Conservation (phyloP, 2,888 invertebrate species). For the Graphium colonna region DNA sequence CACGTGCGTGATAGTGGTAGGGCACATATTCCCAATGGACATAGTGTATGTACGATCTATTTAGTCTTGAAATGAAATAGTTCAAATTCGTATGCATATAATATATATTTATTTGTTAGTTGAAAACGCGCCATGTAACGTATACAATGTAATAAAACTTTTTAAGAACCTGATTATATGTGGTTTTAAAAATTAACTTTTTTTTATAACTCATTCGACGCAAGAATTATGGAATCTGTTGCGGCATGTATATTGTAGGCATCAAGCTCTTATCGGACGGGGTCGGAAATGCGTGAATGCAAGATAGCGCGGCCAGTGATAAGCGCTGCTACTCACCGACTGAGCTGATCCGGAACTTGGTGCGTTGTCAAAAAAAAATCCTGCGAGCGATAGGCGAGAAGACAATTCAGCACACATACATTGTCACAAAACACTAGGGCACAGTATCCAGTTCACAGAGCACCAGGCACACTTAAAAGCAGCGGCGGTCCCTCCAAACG, state of each 20-base stretch:
- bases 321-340: conserved; percentile 78
- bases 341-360: conserved; percentile 77
- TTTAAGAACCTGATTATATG: background rate
- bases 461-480: conserved; percentile 71
- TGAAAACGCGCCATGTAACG: no score
- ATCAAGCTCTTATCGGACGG: conserved; percentile 72
- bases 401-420: conserved; percentile 68
- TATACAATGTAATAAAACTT: background rate
- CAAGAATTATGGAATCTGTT: conserved; percentile 4
- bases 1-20: conserved; percentile 20
- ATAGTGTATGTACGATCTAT: background rate
- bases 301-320: conserved; percentile 75
- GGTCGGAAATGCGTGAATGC: conserved; percentile 79
- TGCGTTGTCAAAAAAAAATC: conserved; percentile 67
- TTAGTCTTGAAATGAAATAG: background rate
- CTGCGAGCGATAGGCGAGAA: conserved; percentile 49
- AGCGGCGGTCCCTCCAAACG: conserved; percentile 77
- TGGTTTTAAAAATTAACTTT: background rate
- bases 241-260: conserved; percentile 28
- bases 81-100: no score
- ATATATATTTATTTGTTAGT: no score
- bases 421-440: conserved; percentile 70
- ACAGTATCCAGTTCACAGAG: conserved; percentile 73
- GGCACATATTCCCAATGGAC: conserved; percentile 7
- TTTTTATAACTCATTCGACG: background rate